A percentile compares a stretch with the other conserved stretches of the same genome.
Evolutionary conservation across 2,113 vertebrate genomes (phyloP).

Genomic region (Ascaphus truei): DNA sequence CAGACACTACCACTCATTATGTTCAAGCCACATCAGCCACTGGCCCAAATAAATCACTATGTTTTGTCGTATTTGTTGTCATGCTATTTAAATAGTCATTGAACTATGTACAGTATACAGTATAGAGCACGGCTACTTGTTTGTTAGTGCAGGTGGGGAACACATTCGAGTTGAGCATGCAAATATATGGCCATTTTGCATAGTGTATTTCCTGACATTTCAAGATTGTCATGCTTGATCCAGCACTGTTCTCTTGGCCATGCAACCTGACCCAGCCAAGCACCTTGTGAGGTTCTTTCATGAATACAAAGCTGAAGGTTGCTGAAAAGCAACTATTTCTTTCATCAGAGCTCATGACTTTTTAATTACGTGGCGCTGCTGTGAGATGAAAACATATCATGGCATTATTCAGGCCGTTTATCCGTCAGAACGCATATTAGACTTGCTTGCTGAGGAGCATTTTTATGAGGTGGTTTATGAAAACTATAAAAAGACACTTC

Average conservation of each 20-base stretch:
- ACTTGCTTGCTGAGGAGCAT: background rate
- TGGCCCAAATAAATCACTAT: too few relatives aligned
- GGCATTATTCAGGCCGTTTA: conserved; percentile 8
- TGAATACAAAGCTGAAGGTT: background rate
- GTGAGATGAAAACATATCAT: conserved; percentile 15
- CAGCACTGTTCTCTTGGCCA: background rate
- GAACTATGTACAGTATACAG: too few relatives aligned
- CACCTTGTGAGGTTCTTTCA: background rate
- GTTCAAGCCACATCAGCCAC: too few relatives aligned
- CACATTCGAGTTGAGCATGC: too few relatives aligned
- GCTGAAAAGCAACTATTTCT: background rate
- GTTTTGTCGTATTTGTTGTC: too few relatives aligned
- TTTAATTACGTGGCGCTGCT: conserved; percentile 10
- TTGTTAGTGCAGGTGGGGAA: too few relatives aligned
- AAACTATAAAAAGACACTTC: too few relatives aligned
- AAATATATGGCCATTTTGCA: too few relatives aligned
- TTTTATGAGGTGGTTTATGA: background rate
- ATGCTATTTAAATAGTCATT: too few relatives aligned
- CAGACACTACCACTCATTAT: too few relatives aligned
- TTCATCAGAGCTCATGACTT: conserved; percentile 14
- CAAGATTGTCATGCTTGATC: background rate
- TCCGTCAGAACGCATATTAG: conserved; percentile 4
- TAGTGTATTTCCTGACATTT: too few relatives aligned
- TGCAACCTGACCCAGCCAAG: background rate
- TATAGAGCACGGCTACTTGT: too few relatives aligned